phyloP scores from a whole-genome alignment of 2,888 invertebrate genomes.

The Agriopis leucophaearia region DNA sequence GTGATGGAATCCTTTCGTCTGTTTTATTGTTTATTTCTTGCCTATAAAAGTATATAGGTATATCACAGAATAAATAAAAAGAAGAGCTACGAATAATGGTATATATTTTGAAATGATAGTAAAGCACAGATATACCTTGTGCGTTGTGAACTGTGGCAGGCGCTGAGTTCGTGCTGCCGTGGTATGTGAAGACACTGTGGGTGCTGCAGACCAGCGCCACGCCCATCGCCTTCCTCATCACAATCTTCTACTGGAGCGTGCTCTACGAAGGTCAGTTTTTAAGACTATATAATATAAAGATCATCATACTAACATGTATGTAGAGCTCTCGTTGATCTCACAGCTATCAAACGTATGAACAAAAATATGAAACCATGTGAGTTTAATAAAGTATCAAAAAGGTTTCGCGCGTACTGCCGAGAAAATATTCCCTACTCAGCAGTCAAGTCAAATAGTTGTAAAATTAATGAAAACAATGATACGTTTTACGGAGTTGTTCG shows the following conservation, averaged over 20 bases:
- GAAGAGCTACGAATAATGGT: too few species aligned
- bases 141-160: constrained; percentile 58
- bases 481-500: too few species aligned
- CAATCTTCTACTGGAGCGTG: constrained; percentile 80
- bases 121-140: constrained; percentile 35
- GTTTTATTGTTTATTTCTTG: too few species aligned
- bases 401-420: too few species aligned
- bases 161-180: constrained; percentile 70
- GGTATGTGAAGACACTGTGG: constrained; percentile 80
- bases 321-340: not conserved
- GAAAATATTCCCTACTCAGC: too few species aligned
- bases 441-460: too few species aligned
- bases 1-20: too few species aligned
- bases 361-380: too few species aligned
- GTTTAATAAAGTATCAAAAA: too few species aligned
- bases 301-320: not conserved
- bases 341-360: not conserved
- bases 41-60: too few species aligned
- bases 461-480: too few species aligned
- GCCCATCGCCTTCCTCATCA: constrained; percentile 77
- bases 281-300: not conserved
- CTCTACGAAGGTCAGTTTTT: constrained; percentile 68
- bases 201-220: constrained; percentile 73
- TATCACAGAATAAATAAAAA: too few species aligned
- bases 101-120: not conserved